These are phyloP conservation scores for Datnioides undecimradiatus DNA, from an alignment of 2,113 vertebrate species.

Conservation along the genomic window DNA sequence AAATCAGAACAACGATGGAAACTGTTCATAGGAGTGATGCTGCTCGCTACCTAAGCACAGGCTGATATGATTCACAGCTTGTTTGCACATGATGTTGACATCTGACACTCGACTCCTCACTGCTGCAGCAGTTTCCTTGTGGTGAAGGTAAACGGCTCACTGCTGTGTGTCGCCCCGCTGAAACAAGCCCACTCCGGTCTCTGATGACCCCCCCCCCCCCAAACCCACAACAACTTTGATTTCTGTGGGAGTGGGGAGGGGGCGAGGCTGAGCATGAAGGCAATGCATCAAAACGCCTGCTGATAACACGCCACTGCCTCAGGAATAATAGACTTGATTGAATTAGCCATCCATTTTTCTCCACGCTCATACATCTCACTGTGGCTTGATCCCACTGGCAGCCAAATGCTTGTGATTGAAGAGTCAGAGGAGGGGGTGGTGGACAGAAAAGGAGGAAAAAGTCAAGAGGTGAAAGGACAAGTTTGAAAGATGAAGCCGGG, in stretches of 20 bases:
- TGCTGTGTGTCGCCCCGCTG: neutral
- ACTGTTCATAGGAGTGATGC: neutral
- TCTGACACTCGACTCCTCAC: conserved; percentile 34
- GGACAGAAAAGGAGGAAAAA: conserved; percentile 40
- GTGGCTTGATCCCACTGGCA: conserved; percentile 79
- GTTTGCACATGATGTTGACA: conserved; percentile 34
- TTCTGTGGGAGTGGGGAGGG: conserved; percentile 51
- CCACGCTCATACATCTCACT: conserved; percentile 72
- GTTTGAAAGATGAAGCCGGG: conserved; percentile 21
- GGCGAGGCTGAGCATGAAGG: conserved; percentile 65
- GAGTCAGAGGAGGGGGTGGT: conserved; percentile 18
- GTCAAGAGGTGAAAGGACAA: conserved; percentile 51
- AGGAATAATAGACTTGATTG: conserved; percentile 81
- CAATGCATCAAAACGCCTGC: conserved; percentile 83
- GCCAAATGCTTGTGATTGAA: conserved; percentile 71
- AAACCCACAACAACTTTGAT: conserved; percentile 69
- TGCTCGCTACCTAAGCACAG: neutral
- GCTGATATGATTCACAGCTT: conserved; percentile 19
- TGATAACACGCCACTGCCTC: conserved; percentile 76
- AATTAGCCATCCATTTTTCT: conserved; percentile 81
- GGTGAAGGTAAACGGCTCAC: conserved; percentile 11
- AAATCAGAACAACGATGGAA: neutral
- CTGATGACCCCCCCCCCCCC: conserved; percentile 27
- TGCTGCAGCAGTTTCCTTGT: conserved; percentile 16
- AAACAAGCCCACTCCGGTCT: conserved; percentile 46